A percentile compares a stretch with the other conserved stretches of the same genome.
Evolutionary conservation across 2,888 invertebrate genomes (phyloP).

Genomic region (Mechanitis messenoides): DNA sequence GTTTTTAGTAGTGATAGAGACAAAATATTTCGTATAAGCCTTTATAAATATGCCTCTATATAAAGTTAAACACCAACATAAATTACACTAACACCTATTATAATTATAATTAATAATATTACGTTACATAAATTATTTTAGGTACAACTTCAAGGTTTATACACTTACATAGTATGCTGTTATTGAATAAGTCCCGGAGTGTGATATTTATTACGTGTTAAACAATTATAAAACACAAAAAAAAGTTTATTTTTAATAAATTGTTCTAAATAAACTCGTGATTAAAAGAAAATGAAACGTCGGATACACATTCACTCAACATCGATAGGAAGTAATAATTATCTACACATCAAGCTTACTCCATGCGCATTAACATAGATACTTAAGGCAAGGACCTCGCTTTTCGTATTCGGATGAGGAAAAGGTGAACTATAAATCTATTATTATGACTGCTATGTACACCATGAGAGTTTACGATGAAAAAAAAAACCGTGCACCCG

Average conservation of each 20-base stretch:
- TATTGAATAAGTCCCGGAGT: conserved; percentile 28
- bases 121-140: conserved; percentile 53
- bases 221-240: conserved; percentile 18
- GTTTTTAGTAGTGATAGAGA: conserved; percentile 21
- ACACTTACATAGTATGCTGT: conserved; percentile 17
- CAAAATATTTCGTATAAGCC: conserved; percentile 18
- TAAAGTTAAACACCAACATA: conserved; percentile 44
- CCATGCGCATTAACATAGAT: conserved; percentile 27
- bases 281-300: conserved; percentile 27
- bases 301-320: conserved; percentile 36
- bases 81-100: conserved; percentile 54
- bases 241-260: conserved; percentile 25
- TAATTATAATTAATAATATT: conserved; percentile 47
- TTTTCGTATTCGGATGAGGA: conserved; percentile 21
- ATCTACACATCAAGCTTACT: conserved; percentile 31
- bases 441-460: conserved; percentile 43
- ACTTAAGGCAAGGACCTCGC: conserved; percentile 28
- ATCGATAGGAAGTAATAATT: conserved; percentile 27
- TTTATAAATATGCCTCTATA: conserved; percentile 24
- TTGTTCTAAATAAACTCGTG: conserved; percentile 26
- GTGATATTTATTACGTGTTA: conserved; percentile 24
- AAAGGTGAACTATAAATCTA: conserved; percentile 21
- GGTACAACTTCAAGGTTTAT: conserved; percentile 33
- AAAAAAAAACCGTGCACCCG: conserved; percentile 44
- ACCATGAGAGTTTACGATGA: conserved; percentile 44